A percentile compares a stretch with the other conserved stretches of the same genome.
Evolutionary conservation across 2,888 invertebrate species (phyloP).

Genomic region (Morinoia aosen): DNA sequence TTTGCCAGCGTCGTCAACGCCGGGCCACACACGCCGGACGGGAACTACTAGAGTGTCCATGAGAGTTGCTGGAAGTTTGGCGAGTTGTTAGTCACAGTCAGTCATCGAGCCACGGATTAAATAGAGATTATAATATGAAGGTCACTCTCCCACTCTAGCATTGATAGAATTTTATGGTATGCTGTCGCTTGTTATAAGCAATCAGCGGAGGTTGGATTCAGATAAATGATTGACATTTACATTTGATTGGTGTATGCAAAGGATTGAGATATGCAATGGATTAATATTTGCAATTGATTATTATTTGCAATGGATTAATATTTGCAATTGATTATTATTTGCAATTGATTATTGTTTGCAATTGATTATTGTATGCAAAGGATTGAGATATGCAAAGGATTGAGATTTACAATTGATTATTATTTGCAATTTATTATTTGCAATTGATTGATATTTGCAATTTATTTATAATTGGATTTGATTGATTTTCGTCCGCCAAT

Average conservation of each 20-base stretch:
- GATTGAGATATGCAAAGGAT: not conserved
- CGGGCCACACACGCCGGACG: slow-evolving; percentile 14
- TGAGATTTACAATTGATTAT: no score
- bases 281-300: no score
- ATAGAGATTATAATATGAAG: not conserved
- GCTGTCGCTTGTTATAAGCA: not conserved
- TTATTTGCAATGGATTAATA: not conserved
- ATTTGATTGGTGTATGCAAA: not conserved
- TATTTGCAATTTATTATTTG: no score
- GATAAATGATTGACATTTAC: not conserved
- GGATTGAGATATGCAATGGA: not conserved
- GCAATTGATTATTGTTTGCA: no score
- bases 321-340: not conserved
- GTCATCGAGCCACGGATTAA: not conserved
- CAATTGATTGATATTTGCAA: no score
- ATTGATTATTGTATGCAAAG: no score
- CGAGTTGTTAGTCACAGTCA: slow-evolving; percentile 25
- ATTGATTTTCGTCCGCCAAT: no score
- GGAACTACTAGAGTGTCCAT: slow-evolving; percentile 30
- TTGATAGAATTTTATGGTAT: no score
- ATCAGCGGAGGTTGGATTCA: not conserved
- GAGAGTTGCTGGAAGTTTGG: slow-evolving; percentile 26
- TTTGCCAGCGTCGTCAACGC: slow-evolving; percentile 25
- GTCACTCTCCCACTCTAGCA: not conserved
- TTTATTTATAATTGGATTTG: no score